phyloP scores from a whole-genome alignment of 1,140 invertebrate genomes.

The Drosophila kanapiae region DNA sequence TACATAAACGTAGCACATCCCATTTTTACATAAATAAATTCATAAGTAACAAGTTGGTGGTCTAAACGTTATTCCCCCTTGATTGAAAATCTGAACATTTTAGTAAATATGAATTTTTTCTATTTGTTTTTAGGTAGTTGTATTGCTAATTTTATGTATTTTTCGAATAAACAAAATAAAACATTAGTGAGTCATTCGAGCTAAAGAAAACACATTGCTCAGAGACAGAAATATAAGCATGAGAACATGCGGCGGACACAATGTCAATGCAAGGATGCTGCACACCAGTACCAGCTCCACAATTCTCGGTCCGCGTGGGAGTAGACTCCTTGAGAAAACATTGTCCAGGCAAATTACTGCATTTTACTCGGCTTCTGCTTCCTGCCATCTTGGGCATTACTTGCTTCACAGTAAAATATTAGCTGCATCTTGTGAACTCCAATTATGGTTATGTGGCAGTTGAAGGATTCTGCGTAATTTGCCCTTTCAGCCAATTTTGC shows the following conservation, averaged over 20 bases:
- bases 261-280: conserved; percentile 53
- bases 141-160: too few relatives aligned
- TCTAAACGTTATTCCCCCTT: too few relatives aligned
- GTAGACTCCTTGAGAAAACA: too few relatives aligned
- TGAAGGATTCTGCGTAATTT: conserved; percentile 53
- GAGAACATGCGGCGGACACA: conserved; percentile 20
- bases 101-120: too few relatives aligned
- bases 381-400: conserved; percentile 57
- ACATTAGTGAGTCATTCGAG: too few relatives aligned
- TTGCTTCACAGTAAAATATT: conserved; percentile 58
- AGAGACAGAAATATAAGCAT: neutral
- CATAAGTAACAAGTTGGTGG: too few relatives aligned
- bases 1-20: too few relatives aligned
- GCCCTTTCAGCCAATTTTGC: conserved; percentile 26
- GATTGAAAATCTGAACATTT: too few relatives aligned
- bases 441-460: conserved; percentile 60
- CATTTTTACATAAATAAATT: too few relatives aligned
- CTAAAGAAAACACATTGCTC: neutral
- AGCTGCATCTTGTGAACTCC: conserved; percentile 41
- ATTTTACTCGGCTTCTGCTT: conserved; percentile 71
- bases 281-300: neutral
- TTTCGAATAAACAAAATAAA: too few relatives aligned
- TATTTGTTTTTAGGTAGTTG: too few relatives aligned
- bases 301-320: too few relatives aligned
- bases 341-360: conserved; percentile 51